Conservation (phyloP, 2,888 invertebrate genomes). For the Drosophila koepferae region DNA sequence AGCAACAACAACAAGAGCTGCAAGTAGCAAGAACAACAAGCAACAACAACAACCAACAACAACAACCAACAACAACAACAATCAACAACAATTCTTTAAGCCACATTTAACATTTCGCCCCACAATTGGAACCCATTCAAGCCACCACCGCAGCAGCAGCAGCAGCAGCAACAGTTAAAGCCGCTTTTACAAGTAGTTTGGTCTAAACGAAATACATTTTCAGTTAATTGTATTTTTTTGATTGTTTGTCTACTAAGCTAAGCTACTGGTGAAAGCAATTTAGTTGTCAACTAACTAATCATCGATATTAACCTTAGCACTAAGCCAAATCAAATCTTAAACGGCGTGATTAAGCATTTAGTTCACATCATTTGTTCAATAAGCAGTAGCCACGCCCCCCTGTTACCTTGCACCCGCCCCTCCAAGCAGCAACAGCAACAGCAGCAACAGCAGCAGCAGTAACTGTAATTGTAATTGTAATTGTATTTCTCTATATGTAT, state of each 20-base stretch:
- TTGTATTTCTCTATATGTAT: neutral
- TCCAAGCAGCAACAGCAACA: too few species aligned
- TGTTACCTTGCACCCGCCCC: neutral
- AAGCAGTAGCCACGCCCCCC: neutral
- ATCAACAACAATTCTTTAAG: constrained; percentile 18
- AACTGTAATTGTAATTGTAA: too few species aligned
- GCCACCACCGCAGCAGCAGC: neutral
- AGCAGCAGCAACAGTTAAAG: too few species aligned
- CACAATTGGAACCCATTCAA: constrained; percentile 2
- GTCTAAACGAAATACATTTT: neutral
- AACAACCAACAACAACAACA: constrained; percentile 11
- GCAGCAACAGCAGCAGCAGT: too few species aligned
- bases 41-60: constrained; percentile 13
- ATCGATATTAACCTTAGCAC: neutral
- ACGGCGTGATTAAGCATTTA: neutral
- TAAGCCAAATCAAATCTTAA: neutral
- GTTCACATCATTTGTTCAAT: constrained; percentile 1
- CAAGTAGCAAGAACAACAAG: too few species aligned
- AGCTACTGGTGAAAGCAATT: constrained; percentile 22
- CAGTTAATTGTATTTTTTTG: neutral
- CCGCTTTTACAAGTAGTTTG: constrained; percentile 1
- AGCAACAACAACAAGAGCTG: neutral
- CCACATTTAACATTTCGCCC: constrained; percentile 2
- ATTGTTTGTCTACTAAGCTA: constrained; percentile 1
- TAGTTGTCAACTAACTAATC: constrained; percentile 24